Evolutionary conservation across 2,888 invertebrate species (phyloP).

Genomic region (Drosophila pseudotakahashii): DNA sequence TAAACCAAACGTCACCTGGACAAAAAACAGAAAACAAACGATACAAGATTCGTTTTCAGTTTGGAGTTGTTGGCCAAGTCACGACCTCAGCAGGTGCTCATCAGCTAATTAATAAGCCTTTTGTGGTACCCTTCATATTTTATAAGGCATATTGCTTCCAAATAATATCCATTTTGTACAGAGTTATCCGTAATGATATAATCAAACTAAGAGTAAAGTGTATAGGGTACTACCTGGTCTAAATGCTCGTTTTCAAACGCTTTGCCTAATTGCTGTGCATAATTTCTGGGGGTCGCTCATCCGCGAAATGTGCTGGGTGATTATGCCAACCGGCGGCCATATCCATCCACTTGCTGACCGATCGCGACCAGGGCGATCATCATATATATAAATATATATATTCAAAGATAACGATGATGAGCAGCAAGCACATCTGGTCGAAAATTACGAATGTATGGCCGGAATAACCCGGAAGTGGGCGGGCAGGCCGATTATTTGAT

Average conservation of each 20-base stretch:
- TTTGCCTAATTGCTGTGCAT: conserved; percentile 16
- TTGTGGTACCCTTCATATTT: neutral
- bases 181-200: no score
- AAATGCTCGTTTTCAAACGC: neutral
- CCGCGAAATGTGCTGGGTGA: conserved; percentile 24
- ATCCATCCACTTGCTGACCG: conserved; percentile 18
- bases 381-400: neutral
- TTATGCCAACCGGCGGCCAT: conserved; percentile 12
- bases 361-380: conserved; percentile 1
- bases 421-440: conserved; percentile 12
- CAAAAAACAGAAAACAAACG: neutral
- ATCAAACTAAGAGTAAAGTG: neutral
- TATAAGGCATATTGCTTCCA: neutral
- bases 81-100: conserved; percentile 14
- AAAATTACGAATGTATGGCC: neutral
- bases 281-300: conserved; percentile 19
- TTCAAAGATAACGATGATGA: conserved; percentile 10
- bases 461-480: conserved; percentile 43
- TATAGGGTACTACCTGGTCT: neutral
- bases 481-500: conserved; percentile 56
- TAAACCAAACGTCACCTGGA: neutral
- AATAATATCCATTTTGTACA: no score
- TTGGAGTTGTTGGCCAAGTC: neutral
- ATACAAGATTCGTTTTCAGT: neutral
- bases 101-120: conserved; percentile 26